Evolutionary conservation across 2,888 invertebrate genomes (phyloP).

Genomic region (Drosophila borborema): DNA sequence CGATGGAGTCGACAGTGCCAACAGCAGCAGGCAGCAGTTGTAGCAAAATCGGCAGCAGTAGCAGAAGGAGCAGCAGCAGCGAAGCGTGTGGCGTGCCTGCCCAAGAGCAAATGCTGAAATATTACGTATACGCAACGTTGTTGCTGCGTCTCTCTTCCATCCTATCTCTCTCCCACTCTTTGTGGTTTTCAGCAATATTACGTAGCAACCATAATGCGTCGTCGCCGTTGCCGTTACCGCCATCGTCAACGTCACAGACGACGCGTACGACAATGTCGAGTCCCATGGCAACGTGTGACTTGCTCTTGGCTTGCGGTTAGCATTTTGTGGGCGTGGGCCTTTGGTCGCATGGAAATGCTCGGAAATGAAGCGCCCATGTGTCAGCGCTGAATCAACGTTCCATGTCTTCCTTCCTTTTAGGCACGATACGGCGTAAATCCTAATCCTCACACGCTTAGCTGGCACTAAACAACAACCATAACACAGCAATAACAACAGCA

Average conservation of each 20-base stretch:
- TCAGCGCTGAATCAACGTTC: slow-evolving; percentile 46
- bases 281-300: slow-evolving; percentile 63
- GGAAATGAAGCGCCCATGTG: slow-evolving; percentile 72
- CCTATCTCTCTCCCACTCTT: slow-evolving; percentile 10
- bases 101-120: slow-evolving; percentile 70
- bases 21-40: slow-evolving; percentile 26
- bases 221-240: slow-evolving; percentile 42
- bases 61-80: slow-evolving; percentile 50
- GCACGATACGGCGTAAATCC: slow-evolving; percentile 69
- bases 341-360: slow-evolving; percentile 52
- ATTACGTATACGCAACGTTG: slow-evolving; percentile 78
- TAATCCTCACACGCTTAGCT: slow-evolving; percentile 72
- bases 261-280: slow-evolving; percentile 61
- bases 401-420: slow-evolving; percentile 34
- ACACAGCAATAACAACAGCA: slow-evolving; percentile 36
- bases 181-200: slow-evolving; percentile 28
- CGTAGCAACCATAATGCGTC: slow-evolving; percentile 66
- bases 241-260: slow-evolving; percentile 48
- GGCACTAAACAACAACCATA: slow-evolving; percentile 44
- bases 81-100: slow-evolving; percentile 62
- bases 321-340: slow-evolving; percentile 58
- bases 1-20: slow-evolving; percentile 24
- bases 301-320: slow-evolving; percentile 58
- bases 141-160: slow-evolving; percentile 27
- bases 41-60: slow-evolving; percentile 17